Evolutionary conservation across 1,140 invertebrate genomes (phyloP).

Genomic region (Drosophila willistoni): DNA sequence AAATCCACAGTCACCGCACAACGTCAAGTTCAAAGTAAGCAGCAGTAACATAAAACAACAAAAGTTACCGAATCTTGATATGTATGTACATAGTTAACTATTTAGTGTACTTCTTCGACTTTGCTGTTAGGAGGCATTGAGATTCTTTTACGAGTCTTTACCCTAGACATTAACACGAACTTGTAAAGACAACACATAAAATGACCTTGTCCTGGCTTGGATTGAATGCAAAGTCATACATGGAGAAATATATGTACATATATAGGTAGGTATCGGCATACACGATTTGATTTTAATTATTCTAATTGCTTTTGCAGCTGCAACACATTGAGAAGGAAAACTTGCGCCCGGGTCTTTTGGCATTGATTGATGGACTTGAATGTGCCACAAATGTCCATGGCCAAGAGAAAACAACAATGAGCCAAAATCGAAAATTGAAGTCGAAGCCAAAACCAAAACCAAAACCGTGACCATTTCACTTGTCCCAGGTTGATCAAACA

Average conservation of each 20-base stretch:
- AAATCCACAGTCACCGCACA: conserved; percentile 25
- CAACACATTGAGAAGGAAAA: conserved; percentile 11
- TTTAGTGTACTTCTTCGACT: conserved; percentile 21
- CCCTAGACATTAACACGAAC: conserved; percentile 51
- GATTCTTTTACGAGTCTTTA: conserved; percentile 53
- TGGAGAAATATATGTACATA: neutral
- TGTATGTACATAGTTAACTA: neutral
- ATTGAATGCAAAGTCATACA: conserved; percentile 10
- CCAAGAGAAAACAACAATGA: conserved; percentile 21
- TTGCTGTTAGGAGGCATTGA: conserved; percentile 41
- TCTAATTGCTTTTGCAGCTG: conserved; percentile 56
- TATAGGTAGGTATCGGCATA: neutral
- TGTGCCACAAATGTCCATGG: conserved; percentile 33
- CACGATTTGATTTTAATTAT: conserved; percentile 55
- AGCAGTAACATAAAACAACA: conserved; percentile 29
- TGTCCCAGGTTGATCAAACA: conserved; percentile 46
- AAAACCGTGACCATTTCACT: conserved; percentile 52
- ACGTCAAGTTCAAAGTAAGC: conserved; percentile 57
- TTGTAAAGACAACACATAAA: conserved; percentile 43
- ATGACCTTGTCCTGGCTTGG: conserved; percentile 44
- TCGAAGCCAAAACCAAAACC: conserved; percentile 27
- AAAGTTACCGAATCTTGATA: conserved; percentile 36
- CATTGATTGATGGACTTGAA: conserved; percentile 60
- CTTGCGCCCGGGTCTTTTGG: conserved; percentile 22
- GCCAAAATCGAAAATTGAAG: conserved; percentile 21